phyloP scores from a whole-genome alignment of 2,888 invertebrate genomes.

The Drosophila falleni region DNA sequence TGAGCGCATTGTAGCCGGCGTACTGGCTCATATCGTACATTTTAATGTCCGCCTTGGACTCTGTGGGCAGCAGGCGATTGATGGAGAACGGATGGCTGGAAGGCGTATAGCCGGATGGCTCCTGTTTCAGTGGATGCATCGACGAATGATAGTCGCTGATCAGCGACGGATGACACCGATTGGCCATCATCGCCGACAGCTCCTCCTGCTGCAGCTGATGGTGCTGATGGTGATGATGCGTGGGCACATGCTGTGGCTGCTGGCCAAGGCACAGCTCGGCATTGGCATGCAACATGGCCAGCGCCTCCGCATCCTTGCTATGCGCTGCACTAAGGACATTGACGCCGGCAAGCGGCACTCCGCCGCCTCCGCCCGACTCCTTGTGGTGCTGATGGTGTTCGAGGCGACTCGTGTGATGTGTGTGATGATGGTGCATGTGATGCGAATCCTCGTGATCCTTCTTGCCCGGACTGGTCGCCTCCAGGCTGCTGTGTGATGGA shows the following conservation, averaged over 20 bases:
- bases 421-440: conserved; percentile 86
- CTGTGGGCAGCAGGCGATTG: conserved; percentile 94
- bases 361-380: conserved; percentile 60
- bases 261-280: conserved; percentile 88
- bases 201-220: conserved; percentile 87
- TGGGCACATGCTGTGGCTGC: conserved; percentile 86
- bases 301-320: conserved; percentile 88
- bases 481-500: conserved; percentile 87
- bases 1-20: conserved; percentile 88
- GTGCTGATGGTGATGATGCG: conserved; percentile 86
- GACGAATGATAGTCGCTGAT: conserved; percentile 88
- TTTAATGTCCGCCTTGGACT: conserved; percentile 95
- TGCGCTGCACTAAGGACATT: conserved; percentile 83
- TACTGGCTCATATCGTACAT: conserved; percentile 94
- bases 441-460: conserved; percentile 88
- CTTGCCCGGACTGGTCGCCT: conserved; percentile 87
- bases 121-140: conserved; percentile 91
- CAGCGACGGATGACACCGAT: conserved; percentile 88
- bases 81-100: conserved; percentile 97
- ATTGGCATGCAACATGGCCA: conserved; percentile 90
- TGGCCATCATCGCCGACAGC: conserved; percentile 89
- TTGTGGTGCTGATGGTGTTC: conserved; percentile 84
- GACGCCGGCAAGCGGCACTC: conserved; percentile 60
- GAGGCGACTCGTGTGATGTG: conserved; percentile 82
- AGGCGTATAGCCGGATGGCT: conserved; percentile 92